phyloP scores from a whole-genome alignment of 1,140 invertebrate species.

The Oppia nitens region DNA sequence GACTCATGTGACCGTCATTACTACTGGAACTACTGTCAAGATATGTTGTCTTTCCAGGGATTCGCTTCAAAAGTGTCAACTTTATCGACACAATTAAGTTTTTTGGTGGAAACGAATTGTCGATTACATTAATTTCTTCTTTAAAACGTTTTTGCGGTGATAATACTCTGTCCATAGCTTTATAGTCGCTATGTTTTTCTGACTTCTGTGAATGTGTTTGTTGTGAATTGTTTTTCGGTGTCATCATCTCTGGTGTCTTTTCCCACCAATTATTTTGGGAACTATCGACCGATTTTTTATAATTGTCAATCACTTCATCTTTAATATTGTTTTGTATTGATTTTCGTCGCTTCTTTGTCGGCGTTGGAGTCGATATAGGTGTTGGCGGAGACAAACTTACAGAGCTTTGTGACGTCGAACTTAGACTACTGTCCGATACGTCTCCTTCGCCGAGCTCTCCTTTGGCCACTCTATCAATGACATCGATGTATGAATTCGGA shows the following conservation, averaged over 20 bases:
- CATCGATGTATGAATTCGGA: slow-evolving; percentile 4
- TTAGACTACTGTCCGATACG: background rate
- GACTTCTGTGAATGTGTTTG: background rate
- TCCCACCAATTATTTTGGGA: background rate
- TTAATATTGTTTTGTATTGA: background rate
- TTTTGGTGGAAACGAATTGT: background rate
- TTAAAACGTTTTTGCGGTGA: background rate
- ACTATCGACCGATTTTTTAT: too few species aligned
- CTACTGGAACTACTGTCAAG: background rate
- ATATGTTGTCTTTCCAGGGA: slow-evolving; percentile 4
- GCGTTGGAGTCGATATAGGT: background rate
- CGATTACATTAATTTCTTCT: too few species aligned
- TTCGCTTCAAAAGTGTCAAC: slow-evolving; percentile 3
- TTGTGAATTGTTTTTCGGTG: background rate
- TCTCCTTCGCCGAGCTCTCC: slow-evolving; percentile 1
- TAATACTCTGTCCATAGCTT: background rate
- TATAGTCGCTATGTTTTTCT: background rate
- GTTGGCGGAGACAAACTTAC: background rate
- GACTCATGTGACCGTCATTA: background rate
- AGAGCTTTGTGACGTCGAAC: background rate
- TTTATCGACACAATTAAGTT: slow-evolving; percentile 8
- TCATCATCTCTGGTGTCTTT: background rate
- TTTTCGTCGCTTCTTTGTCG: slow-evolving; percentile 2
- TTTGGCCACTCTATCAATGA: slow-evolving; percentile 8
- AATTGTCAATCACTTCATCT: too few species aligned